These are phyloP conservation scores for Platycheirus rosarum DNA, from an alignment of 2,888 invertebrate genomes.

Conservation along the genomic window DNA sequence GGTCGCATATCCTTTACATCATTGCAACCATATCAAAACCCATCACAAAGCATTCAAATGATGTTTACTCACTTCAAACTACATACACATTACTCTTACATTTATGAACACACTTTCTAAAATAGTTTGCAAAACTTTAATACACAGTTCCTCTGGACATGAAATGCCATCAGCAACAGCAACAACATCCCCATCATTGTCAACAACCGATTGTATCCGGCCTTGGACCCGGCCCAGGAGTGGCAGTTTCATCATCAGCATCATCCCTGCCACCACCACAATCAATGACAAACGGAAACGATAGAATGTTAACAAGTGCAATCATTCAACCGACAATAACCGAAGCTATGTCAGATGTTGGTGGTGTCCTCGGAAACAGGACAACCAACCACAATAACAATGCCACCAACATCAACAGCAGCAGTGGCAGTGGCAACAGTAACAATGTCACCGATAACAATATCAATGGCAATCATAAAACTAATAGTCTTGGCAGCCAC, in stretches of 20 bases:
- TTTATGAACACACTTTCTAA: slow-evolving; percentile 57
- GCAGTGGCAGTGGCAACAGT: slow-evolving; percentile 55
- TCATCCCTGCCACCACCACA: slow-evolving; percentile 76
- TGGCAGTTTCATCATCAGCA: slow-evolving; percentile 35
- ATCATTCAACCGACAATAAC: slow-evolving; percentile 76
- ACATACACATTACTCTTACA: slow-evolving; percentile 72
- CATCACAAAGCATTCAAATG: slow-evolving; percentile 54
- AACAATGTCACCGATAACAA: slow-evolving; percentile 74
- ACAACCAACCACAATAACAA: slow-evolving; percentile 75
- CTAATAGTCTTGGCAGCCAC: slow-evolving; percentile 70
- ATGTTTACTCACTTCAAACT: slow-evolving; percentile 76
- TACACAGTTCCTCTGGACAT: slow-evolving; percentile 82
- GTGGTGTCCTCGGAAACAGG: slow-evolving; percentile 76
- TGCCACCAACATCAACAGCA: slow-evolving; percentile 61
- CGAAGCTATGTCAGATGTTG: slow-evolving; percentile 74
- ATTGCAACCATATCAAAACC: slow-evolving; percentile 5
- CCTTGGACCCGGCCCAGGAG: slow-evolving; percentile 74
- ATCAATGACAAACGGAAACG: slow-evolving; percentile 81
- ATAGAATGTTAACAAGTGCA: slow-evolving; percentile 82
- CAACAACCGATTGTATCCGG: slow-evolving; percentile 76
- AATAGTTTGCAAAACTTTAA: slow-evolving; percentile 69
- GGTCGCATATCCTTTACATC: not conserved
- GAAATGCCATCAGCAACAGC: slow-evolving; percentile 80
- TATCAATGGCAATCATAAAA: slow-evolving; percentile 74
- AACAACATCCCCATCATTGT: slow-evolving; percentile 77